Conservation (phyloP, 2,888 invertebrate genomes). For the Celastrina argiolus region DNA sequence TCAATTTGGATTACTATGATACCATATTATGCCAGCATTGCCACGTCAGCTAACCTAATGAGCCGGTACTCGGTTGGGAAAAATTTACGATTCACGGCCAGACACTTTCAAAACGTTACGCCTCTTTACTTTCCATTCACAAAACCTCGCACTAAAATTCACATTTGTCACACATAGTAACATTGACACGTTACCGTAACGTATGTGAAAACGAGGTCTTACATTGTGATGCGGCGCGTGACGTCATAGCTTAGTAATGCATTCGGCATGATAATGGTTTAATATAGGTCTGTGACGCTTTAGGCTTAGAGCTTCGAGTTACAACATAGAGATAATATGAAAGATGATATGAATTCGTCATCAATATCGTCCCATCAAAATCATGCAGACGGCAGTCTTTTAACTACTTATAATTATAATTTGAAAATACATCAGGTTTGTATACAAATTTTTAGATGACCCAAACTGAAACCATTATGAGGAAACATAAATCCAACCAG, state of each 20-base stretch:
- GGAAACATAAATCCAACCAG: not conserved
- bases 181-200: constrained; percentile 6
- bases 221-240: not conserved
- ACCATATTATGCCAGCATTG: too few species aligned
- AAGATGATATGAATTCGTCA: not conserved
- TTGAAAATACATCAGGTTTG: not conserved
- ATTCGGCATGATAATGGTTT: not conserved
- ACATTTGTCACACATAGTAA: constrained; percentile 20
- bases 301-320: not conserved
- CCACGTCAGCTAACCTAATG: not conserved
- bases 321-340: not conserved
- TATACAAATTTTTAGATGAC: not conserved
- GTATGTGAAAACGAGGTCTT: constrained; percentile 11
- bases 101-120: constrained; percentile 13
- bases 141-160: constrained; percentile 9
- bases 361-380: not conserved
- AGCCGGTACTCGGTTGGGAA: not conserved
- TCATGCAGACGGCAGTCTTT: not conserved
- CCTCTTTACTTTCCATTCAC: constrained; percentile 20
- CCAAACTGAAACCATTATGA: not conserved
- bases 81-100: not conserved
- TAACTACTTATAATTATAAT: not conserved
- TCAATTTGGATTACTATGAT: too few species aligned
- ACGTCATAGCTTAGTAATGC: constrained; percentile 4
- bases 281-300: not conserved